Percentiles rank a stretch among this genome's conserved stretches.
Evolutionary conservation across 2,113 vertebrate genomes (phyloP).

Genomic region (Furnarius figulus): DNA sequence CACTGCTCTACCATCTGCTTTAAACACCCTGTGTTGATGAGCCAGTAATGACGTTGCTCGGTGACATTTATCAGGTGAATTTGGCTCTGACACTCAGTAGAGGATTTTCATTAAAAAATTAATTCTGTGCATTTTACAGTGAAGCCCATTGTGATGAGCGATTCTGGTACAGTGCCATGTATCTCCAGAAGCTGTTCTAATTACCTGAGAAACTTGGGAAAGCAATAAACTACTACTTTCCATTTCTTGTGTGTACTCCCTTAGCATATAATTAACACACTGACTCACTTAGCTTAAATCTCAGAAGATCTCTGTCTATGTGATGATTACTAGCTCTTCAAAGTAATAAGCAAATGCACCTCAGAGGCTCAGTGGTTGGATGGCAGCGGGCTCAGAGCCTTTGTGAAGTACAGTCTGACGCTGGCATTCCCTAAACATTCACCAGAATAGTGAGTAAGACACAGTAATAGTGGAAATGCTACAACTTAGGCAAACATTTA

Average conservation of each 20-base stretch:
- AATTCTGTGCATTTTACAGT: constrained; percentile 69
- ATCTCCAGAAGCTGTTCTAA: constrained; percentile 71
- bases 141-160: constrained; percentile 73
- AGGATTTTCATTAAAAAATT: constrained; percentile 79
- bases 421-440: background rate
- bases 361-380: background rate
- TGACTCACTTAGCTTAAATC: constrained; percentile 69
- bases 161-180: constrained; percentile 71
- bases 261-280: constrained; percentile 75
- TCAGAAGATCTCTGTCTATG: constrained; percentile 53
- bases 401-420: background rate
- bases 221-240: constrained; percentile 77
- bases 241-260: constrained; percentile 63
- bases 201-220: constrained; percentile 76
- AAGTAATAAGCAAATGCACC: constrained; percentile 49
- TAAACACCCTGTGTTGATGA: constrained; percentile 70
- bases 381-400: background rate
- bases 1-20: constrained; percentile 70
- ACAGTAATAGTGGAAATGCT: background rate
- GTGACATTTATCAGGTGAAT: constrained; percentile 77
- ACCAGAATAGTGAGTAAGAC: background rate
- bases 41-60: constrained; percentile 73
- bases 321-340: constrained; percentile 61
- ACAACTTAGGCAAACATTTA: background rate
- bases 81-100: constrained; percentile 58